Percentiles rank a stretch among this genome's conserved stretches.
Conservation (phyloP, 2,888 invertebrate species). For the Meliscaeva auricollis region DNA sequence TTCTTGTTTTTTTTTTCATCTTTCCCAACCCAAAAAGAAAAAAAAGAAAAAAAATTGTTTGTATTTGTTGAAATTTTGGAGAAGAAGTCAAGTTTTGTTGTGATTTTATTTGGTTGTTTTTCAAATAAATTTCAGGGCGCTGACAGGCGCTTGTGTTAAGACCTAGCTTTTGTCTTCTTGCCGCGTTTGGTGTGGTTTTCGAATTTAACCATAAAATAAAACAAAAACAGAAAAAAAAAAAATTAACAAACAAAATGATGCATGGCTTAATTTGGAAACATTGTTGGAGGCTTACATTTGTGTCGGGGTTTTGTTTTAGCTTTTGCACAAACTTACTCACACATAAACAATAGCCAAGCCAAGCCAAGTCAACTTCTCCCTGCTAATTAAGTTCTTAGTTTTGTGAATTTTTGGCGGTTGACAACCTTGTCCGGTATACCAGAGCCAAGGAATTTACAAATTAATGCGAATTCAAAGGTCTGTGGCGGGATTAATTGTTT, state of each 20-base stretch:
- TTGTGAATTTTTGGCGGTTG: conserved; percentile 58
- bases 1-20: conserved; percentile 5
- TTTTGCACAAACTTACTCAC: conserved; percentile 17
- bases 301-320: conserved; percentile 34
- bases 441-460: conserved; percentile 50
- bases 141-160: conserved; percentile 72
- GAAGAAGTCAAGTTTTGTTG: not conserved
- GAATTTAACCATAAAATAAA: conserved; percentile 52
- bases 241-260: conserved; percentile 57
- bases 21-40: not conserved
- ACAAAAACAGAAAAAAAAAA: conserved; percentile 18
- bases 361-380: conserved; percentile 1
- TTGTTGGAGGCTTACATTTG: conserved; percentile 29
- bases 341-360: conserved; percentile 3
- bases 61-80: conserved; percentile 36
- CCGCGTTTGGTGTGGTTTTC: conserved; percentile 63
- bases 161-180: conserved; percentile 70
- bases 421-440: conserved; percentile 53
- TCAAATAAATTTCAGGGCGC: conserved; percentile 73
- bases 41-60: not conserved
- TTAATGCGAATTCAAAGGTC: conserved; percentile 54
- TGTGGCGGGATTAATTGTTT: conserved; percentile 66
- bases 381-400: conserved; percentile 74
- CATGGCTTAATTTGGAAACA: conserved; percentile 71
- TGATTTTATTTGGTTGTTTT: conserved; percentile 49